These are phyloP conservation scores for Coremacera marginata DNA, from an alignment of 2,888 invertebrate species.

Conservation along the genomic window DNA sequence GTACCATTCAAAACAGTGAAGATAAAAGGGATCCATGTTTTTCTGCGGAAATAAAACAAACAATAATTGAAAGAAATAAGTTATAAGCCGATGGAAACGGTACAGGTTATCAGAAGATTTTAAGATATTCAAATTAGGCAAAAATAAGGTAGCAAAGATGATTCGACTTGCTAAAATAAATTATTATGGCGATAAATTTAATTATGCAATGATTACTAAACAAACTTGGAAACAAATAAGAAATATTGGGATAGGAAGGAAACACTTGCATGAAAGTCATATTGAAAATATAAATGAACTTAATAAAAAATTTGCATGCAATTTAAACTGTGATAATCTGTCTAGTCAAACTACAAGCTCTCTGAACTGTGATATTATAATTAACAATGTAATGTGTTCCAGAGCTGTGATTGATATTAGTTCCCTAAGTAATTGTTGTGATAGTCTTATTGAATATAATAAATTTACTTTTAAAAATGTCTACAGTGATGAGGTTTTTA, in stretches of 20 bases:
- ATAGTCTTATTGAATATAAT: background rate
- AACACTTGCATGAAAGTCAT: background rate
- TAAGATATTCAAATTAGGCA: background rate
- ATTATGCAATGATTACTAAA: background rate
- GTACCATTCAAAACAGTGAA: no score
- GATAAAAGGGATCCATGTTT: background rate
- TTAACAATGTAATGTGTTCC: background rate
- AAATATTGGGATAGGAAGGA: background rate
- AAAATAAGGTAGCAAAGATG: background rate
- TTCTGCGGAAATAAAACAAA: no score
- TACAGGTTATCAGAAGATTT: background rate
- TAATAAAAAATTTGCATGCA: background rate
- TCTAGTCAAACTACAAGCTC: background rate
- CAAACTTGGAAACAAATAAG: background rate
- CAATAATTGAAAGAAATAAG: background rate
- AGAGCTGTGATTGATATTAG: background rate
- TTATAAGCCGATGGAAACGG: background rate
- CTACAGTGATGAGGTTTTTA: background rate
- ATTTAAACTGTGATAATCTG: no score
- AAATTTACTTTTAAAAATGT: background rate
- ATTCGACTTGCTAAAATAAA: background rate
- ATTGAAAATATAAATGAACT: background rate
- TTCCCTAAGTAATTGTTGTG: no score
- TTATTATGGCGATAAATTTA: background rate
- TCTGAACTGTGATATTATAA: background rate